A percentile compares a stretch with the other conserved stretches of the same genome.
Conservation (phyloP, 2,113 vertebrate genomes). For the Pampusana beccarii region DNA sequence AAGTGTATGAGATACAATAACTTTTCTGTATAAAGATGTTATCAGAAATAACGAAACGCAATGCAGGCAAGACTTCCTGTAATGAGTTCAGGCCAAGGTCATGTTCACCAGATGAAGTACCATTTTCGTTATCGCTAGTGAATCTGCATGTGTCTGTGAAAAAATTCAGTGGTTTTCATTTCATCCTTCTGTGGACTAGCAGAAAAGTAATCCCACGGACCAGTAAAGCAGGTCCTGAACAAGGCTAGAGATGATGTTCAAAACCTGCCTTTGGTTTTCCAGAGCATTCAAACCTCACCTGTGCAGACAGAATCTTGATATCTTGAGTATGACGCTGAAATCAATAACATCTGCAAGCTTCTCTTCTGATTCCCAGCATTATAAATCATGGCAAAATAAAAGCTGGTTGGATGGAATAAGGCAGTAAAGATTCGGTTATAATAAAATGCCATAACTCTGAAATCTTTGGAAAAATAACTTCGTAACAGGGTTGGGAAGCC, state of each 20-base stretch:
- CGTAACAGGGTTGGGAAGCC: neutral
- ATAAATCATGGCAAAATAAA: neutral
- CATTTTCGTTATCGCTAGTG: neutral
- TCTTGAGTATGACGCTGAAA: neutral
- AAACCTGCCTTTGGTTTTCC: neutral
- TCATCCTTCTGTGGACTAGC: neutral
- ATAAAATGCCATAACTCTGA: rapidly evolving
- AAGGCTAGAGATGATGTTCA: neutral
- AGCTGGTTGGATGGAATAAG: neutral
- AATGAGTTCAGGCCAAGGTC: neutral
- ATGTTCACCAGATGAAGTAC: rapidly evolving
- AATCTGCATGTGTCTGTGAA: neutral
- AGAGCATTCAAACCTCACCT: neutral
- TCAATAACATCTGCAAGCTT: neutral
- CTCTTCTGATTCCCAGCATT: neutral
- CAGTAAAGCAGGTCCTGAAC: neutral
- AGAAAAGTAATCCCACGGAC: neutral
- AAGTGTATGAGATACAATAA: neutral
- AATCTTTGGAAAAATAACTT: neutral
- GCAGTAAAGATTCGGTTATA: neutral
- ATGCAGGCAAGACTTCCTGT: neutral
- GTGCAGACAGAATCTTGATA: neutral
- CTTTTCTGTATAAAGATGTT: neutral
- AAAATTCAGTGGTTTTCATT: neutral
- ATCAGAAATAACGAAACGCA: neutral